Evolutionary conservation across 1,140 invertebrate species (phyloP).

Genomic region (Callitettix versicolor): DNA sequence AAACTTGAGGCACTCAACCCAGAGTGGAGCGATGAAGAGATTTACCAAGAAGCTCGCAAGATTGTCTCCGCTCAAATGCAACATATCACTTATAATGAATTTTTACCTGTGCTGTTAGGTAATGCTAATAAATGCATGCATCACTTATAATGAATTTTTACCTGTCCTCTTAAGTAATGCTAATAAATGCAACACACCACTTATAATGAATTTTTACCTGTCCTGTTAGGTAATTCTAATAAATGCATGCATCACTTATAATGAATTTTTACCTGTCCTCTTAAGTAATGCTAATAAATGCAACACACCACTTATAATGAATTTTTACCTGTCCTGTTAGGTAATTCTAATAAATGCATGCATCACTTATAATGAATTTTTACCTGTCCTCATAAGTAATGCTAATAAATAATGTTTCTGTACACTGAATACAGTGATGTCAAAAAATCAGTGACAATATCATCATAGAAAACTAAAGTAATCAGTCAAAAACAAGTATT

Average conservation of each 20-base stretch:
- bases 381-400: slow-evolving; percentile 70
- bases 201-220: slow-evolving; percentile 75
- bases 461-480: no score
- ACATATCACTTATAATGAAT: slow-evolving; percentile 82
- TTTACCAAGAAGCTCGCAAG: slow-evolving; percentile 69
- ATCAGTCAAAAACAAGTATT: no score
- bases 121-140: no score
- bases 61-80: slow-evolving; percentile 77
- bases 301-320: slow-evolving; percentile 80
- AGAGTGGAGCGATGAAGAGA: slow-evolving; percentile 66
- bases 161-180: slow-evolving; percentile 68
- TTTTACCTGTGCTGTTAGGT: slow-evolving; percentile 70
- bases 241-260: slow-evolving; percentile 78
- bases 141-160: slow-evolving; percentile 78
- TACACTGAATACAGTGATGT: no score
- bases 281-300: no score
- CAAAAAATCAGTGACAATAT: no score
- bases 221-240: slow-evolving; percentile 67
- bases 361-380: slow-evolving; percentile 76
- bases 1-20: slow-evolving; percentile 57
- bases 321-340: slow-evolving; percentile 70
- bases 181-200: slow-evolving; percentile 84
- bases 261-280: slow-evolving; percentile 73
- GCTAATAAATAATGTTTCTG: no score
- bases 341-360: no score